Base-by-base conservation (phyloP, 2,113 vertebrate species). In the Cairina moschata region DNA sequence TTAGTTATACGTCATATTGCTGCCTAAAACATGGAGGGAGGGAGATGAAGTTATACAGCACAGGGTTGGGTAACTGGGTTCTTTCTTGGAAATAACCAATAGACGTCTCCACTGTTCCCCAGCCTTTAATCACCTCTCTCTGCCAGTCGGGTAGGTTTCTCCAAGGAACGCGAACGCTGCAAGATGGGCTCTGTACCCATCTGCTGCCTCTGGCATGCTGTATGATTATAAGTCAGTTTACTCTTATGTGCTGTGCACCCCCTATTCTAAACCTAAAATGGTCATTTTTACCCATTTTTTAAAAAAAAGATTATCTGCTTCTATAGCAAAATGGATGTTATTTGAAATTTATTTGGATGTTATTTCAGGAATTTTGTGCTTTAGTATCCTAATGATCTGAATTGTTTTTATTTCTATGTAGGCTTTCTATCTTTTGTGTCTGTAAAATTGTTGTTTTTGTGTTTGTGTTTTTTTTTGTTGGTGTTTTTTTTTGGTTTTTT, bases 151-250 rank as follows among this genome's bases (percentile, higher is more conserved):
- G 69, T 22, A n/a, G 5, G 28, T 59, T 80, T 25, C 62, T 68
- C 31, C 40, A 38, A 29, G 68, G 32, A 22, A 8, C 1, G 2
- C 8, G 54, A 9, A 6, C 18, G 5, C 65, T 44, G 11, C 60
- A 32, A 2, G 36, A 6, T 9, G 0, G 26, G 38, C 67, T 36
- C 8, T 29, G n/a, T 7, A 55, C 46, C 65, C 36, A n/a, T 5
- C 44, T 42, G 54, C 18, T 1, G 1, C 8, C 29, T 6, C 38
- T 18, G n/a, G 26, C 0, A 1, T 12, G n/a, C 31, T 32, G 17
- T 21, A 7, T 32, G 44, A 17, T 40, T 54, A n/a, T 3, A 6
- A 40, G 36, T 58, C 28, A 2, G 7, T 34, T 40, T 28, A 38
- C 25, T 55, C 4, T 0, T 10, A 12, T 1, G 6, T 28, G 54